Evolutionary conservation across 2,888 invertebrate species (phyloP), one percentile per base, ranked within the genome.

Genomic region (Reticulitermes lucifugus): DNA sequence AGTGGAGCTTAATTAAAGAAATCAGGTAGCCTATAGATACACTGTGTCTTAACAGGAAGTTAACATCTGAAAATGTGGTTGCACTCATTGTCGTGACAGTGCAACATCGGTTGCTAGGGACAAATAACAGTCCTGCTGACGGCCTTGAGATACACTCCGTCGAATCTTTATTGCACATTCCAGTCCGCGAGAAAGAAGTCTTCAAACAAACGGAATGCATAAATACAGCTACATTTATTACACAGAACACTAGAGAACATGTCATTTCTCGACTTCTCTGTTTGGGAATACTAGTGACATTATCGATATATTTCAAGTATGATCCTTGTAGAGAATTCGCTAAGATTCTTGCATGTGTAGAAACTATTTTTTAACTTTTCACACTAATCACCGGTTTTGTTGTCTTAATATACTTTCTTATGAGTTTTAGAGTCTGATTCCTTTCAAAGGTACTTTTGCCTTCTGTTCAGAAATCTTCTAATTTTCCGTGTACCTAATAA

Each of bases 91-190:
- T 7, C 5, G 7, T 35, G 73, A 73, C 73, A 73, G 41, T 73
- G 73, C 41, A 73, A 18, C 73, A 10, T 12, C 5, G n/a, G n/a
- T 25, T 65, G 65, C 65, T 65, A 7, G 1, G 65, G 25, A n/a
- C 6, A 25, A 14, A 55, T 4, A n/a, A 65, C 73, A 73, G 29
- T 14, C 21, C 14, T 18, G 41, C 41, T 73, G 80, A 80, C 60
- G 80, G 60, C 80, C 80, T 80, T 80, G 80, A 80, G 35, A 80
- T 55, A 21, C 29, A 25, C n/a, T 1, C 65, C n/a, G n/a, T 65
- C 65, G 12, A 25, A 2, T 51, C 29, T 12, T 59, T 51, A 79
- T 59, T 80, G 80, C 80, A 80, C 80, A 80, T 80, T 59, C 80
- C 80, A 35, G 22, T 60, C 80, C 60, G 60, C 73, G 73, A 29